Percentiles rank a stretch among this genome's conserved stretches.
Evolutionary conservation across 2,888 invertebrate species (phyloP).

Genomic region (Pachycephus smyrnensis): DNA sequence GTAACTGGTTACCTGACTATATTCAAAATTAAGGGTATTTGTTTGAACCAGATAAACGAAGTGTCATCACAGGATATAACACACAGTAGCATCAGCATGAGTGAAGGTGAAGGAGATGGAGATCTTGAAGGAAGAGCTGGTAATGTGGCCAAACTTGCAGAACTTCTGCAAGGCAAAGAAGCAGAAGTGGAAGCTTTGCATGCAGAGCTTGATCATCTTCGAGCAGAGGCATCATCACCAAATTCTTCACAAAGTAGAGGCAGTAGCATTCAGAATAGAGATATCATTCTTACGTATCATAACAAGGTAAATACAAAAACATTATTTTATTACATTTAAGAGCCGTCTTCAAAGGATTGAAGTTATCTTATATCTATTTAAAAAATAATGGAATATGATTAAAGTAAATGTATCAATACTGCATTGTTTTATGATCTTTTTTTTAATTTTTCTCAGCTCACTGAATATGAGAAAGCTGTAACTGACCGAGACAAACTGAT

Average conservation of each 20-base stretch:
- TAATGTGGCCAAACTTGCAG: constrained; percentile 66
- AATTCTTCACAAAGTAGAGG: constrained; percentile 70
- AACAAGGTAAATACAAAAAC: constrained; percentile 70
- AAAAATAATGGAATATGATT: background rate
- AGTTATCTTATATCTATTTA: constrained; percentile 9
- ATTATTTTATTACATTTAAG: background rate
- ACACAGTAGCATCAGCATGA: constrained; percentile 60
- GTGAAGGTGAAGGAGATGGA: constrained; percentile 62
- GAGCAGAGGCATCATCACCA: constrained; percentile 67
- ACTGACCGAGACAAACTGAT: constrained; percentile 78
- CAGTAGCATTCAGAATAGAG: constrained; percentile 79
- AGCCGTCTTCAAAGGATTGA: constrained; percentile 1
- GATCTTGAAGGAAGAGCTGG: constrained; percentile 61
- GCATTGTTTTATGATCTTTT: constrained; percentile 9
- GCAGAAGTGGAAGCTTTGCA: constrained; percentile 67
- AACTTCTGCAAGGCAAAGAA: constrained; percentile 67
- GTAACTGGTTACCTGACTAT: background rate
- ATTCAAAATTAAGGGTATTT: constrained; percentile 1
- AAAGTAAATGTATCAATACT: background rate
- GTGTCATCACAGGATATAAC: constrained; percentile 56
- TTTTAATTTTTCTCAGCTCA: constrained; percentile 68
- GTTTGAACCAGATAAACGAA: constrained; percentile 45
- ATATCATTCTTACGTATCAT: constrained; percentile 78
- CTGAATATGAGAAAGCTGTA: constrained; percentile 79
- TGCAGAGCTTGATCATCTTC: constrained; percentile 68